These are phyloP conservation scores for Philopedon plagiatum DNA, from an alignment of 2,888 invertebrate genomes.

Conservation along the genomic window DNA sequence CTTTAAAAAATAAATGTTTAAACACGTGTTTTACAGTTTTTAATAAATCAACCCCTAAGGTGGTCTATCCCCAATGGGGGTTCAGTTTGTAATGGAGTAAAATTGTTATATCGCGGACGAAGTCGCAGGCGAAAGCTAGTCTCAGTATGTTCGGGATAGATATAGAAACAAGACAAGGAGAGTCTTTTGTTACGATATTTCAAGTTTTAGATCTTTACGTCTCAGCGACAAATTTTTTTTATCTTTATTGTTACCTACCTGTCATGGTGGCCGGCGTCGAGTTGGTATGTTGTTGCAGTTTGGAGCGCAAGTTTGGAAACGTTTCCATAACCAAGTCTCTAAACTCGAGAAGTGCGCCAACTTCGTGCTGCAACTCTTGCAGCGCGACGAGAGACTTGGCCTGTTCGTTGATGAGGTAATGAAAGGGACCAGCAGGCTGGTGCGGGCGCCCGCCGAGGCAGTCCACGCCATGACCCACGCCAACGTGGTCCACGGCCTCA, in stretches of 20 bases:
- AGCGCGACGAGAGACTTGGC: conserved; percentile 89
- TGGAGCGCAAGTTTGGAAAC: conserved; percentile 91
- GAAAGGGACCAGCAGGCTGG: conserved; percentile 76
- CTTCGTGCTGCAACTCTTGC: conserved; percentile 95
- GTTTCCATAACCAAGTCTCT: conserved; percentile 95
- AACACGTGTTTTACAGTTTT: too few relatives aligned
- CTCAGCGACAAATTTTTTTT: too few relatives aligned
- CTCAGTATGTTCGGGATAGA: too few relatives aligned
- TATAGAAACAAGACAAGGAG: too few relatives aligned
- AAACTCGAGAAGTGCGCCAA: conserved; percentile 91
- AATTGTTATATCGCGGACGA: too few relatives aligned
- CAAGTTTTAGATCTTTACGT: too few relatives aligned
- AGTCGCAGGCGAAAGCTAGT: too few relatives aligned
- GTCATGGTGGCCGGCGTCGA: conserved; percentile 52
- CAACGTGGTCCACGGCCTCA: conserved; percentile 72
- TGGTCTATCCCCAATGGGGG: too few relatives aligned
- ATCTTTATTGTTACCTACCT: conserved; percentile 22
- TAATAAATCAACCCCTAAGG: too few relatives aligned
- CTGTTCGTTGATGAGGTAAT: conserved; percentile 89
- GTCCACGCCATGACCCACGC: conserved; percentile 82
- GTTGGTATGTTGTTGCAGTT: conserved; percentile 71
- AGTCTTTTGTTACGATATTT: too few relatives aligned
- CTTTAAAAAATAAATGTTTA: too few relatives aligned
- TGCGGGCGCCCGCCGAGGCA: conserved; percentile 83
- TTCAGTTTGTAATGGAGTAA: too few relatives aligned